Evolutionary conservation across 2,113 vertebrate species (phyloP).

Genomic region (Phalacrocorax pelagicus): DNA sequence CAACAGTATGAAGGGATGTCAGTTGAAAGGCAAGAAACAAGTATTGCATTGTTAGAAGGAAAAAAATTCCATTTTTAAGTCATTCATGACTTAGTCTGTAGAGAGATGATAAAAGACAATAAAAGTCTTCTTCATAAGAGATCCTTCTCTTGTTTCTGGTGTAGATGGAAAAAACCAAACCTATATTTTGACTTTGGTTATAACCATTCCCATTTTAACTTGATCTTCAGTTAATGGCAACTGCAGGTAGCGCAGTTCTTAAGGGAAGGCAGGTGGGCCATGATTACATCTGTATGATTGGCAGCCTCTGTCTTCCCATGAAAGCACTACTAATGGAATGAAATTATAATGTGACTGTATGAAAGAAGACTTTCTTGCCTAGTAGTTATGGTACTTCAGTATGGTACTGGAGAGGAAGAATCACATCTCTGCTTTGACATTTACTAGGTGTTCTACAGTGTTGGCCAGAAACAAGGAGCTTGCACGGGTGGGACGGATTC

Average conservation of each 20-base stretch:
- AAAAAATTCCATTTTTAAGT: neutral
- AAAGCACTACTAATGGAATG: neutral
- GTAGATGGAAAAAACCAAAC: neutral
- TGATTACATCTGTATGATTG: neutral
- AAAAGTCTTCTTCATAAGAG: neutral
- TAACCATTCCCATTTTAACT: neutral
- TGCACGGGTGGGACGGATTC: neutral
- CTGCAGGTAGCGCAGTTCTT: neutral
- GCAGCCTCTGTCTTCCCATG: neutral
- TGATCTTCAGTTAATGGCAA: neutral
- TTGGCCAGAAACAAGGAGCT: neutral
- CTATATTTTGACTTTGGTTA: neutral
- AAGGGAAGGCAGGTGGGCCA: neutral
- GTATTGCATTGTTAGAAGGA: neutral
- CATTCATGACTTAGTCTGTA: neutral
- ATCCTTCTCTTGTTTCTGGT: neutral
- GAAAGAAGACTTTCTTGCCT: neutral
- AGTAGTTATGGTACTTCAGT: neutral
- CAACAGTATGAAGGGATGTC: neutral
- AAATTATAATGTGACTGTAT: neutral
- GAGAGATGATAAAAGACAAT: neutral
- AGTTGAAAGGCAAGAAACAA: slow-evolving; percentile 8
- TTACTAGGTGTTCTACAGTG: neutral
- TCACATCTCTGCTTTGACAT: neutral
- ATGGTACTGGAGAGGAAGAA: neutral